Percentiles rank a stretch among this genome's conserved stretches.
Conservation (phyloP, 2,888 invertebrate genomes). For the Abrostola tripartita region DNA sequence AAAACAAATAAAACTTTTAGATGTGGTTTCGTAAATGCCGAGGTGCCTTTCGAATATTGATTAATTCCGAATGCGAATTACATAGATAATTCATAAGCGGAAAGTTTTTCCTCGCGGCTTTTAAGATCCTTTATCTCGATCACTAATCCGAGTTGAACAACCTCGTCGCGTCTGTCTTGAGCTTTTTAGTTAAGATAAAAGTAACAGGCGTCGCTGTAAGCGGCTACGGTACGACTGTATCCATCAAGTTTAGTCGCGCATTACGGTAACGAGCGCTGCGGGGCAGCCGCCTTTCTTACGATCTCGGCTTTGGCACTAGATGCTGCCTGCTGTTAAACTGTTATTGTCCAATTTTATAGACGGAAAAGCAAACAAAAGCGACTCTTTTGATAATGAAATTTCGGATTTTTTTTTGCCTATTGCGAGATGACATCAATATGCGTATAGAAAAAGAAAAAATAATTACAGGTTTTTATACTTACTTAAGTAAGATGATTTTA, state of each 20-base stretch:
- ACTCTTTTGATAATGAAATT: neutral
- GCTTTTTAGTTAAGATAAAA: constrained; percentile 66
- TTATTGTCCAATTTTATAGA: constrained; percentile 44
- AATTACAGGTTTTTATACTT: too few relatives aligned
- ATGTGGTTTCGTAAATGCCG: constrained; percentile 15
- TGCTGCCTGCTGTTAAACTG: constrained; percentile 51
- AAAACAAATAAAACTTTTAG: constrained; percentile 12
- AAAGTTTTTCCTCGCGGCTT: constrained; percentile 27
- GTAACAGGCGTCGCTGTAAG: constrained; percentile 61
- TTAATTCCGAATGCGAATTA: constrained; percentile 20
- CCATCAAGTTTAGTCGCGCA: constrained; percentile 74
- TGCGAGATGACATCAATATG: neutral
- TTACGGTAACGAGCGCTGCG: constrained; percentile 69
- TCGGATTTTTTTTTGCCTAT: constrained; percentile 4
- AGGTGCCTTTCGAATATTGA: constrained; percentile 1
- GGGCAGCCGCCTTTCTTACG: constrained; percentile 48
- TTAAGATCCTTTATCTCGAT: constrained; percentile 48
- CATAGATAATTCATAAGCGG: constrained; percentile 37
- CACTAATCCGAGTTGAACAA: constrained; percentile 46
- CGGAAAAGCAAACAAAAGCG: constrained; percentile 18
- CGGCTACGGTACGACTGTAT: constrained; percentile 59
- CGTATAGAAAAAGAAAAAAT: neutral
- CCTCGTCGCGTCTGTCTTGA: constrained; percentile 50
- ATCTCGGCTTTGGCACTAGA: constrained; percentile 46
- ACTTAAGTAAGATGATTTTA: too few relatives aligned